These are phyloP conservation scores for Cyprinodon diabolis DNA, from an alignment of 2,797 vertebrate species.

Conservation along the genomic window DNA sequence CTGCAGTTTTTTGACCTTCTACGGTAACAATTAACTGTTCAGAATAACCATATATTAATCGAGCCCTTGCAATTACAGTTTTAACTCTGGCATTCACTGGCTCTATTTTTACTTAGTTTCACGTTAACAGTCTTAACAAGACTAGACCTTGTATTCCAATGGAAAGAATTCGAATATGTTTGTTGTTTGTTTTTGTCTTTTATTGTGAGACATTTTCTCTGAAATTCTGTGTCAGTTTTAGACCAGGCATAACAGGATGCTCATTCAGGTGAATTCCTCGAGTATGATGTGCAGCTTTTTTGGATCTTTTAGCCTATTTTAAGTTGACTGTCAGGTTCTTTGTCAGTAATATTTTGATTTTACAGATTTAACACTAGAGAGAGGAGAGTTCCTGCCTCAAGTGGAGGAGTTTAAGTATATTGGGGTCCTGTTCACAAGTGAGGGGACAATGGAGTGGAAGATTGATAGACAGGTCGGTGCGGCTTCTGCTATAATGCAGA, in stretches of 20 bases:
- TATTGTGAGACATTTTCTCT: background rate
- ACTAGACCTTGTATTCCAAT: background rate
- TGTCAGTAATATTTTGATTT: background rate
- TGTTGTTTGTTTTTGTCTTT: background rate
- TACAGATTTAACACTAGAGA: background rate
- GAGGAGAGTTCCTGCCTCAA: too few relatives aligned
- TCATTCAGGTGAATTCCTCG: background rate
- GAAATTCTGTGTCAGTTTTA: background rate
- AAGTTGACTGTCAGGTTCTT: background rate
- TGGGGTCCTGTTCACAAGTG: too few relatives aligned
- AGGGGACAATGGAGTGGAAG: too few relatives aligned
- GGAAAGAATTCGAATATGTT: background rate
- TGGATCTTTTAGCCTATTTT: background rate
- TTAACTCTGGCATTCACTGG: background rate
- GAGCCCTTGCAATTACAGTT: background rate
- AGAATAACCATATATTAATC: background rate
- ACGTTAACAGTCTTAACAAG: background rate
- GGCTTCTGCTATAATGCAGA: too few relatives aligned
- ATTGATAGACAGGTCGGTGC: too few relatives aligned
- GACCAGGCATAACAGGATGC: background rate
- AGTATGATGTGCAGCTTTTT: background rate
- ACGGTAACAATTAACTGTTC: background rate
- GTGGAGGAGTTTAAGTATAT: too few relatives aligned
- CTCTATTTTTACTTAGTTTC: background rate
- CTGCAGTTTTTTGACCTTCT: background rate